Evolutionary conservation across 2,797 vertebrate genomes (phyloP), one percentile per base, ranked within the genome.

Genomic region (Ptychadena robeensis): DNA sequence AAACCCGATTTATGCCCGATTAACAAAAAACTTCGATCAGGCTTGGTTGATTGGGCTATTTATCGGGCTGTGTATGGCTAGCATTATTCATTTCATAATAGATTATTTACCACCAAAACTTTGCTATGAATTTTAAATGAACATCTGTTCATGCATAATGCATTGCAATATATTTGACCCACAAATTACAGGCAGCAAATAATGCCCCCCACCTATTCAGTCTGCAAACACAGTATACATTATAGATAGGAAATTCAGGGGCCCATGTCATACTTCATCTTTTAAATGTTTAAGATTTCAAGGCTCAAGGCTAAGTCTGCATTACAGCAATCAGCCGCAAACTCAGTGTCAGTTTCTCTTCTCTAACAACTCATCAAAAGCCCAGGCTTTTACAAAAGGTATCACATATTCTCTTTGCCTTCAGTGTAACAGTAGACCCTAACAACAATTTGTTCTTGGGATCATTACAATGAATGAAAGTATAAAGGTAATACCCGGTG

Each of bases 101-200:
- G 65, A 35, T 67, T 67, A 67, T 67, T 67, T 67, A 67, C 65
- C 65, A 67, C 65, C 65, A 67, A 67, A 34, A 67, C 65, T 44
- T 70, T 28, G 68, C 68, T 70, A 70, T 38, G 68, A 44, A 70
- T 38, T 40, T 38, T 44, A 35, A 70, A 44, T 38, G 68, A 70
- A 37, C 66, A 68, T 69, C 64, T 79, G 65, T 35, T 79, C 76
- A 79, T 79, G 48, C 48, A 79, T 79, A 69, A 79, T 79, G 35
- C 76, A 79, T 79, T 59, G 35, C 31, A 63, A 66, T 66, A 53
- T 67, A 67, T 78, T 67, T 78, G 75, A 78, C 40, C 75, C 63
- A 53, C 25, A 69, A n/a, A 68, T 37, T 37, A 40, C 67, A 38
- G 35, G 4, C 34, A 59, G 32, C 31, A 53, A 14, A 78, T 68